A percentile compares a stretch with the other conserved stretches of the same genome.
phyloP scores from a whole-genome alignment of 2,113 vertebrate genomes.

The Aptenodytes forsteri region DNA sequence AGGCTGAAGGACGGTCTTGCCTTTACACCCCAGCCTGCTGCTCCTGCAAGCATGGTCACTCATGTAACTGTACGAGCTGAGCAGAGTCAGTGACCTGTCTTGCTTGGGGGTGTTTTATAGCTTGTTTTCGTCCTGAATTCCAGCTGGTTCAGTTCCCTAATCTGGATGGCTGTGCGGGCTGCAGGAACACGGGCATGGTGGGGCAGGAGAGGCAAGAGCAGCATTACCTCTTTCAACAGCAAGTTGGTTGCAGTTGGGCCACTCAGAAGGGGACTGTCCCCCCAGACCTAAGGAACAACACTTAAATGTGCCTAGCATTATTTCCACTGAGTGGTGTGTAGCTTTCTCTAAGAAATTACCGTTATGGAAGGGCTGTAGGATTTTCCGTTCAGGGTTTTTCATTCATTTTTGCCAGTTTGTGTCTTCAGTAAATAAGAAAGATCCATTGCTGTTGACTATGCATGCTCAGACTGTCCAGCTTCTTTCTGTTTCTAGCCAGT shows the following conservation, averaged over 20 bases:
- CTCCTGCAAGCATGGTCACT: accelerated
- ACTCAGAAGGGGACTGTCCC: background rate
- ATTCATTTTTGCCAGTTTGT: background rate
- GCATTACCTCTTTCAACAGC: background rate
- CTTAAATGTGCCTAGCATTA: background rate
- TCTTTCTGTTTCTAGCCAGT: background rate
- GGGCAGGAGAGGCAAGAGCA: background rate
- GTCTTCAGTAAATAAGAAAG: background rate
- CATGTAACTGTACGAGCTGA: background rate
- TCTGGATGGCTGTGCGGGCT: background rate
- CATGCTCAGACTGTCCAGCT: background rate
- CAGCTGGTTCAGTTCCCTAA: background rate
- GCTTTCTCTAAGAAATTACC: background rate
- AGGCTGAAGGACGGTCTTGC: background rate
- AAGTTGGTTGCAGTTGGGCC: background rate
- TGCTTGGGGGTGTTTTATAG: background rate
- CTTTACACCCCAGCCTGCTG: background rate
- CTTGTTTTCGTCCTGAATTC: background rate
- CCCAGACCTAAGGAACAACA: background rate
- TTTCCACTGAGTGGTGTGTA: background rate
- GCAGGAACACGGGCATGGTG: background rate
- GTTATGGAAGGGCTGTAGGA: background rate
- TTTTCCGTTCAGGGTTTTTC: background rate
- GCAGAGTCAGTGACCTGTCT: background rate
- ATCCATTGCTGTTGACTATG: background rate